Evolutionary conservation across 2,888 invertebrate species (phyloP).

Genomic region (Lumbricus terrestris): DNA sequence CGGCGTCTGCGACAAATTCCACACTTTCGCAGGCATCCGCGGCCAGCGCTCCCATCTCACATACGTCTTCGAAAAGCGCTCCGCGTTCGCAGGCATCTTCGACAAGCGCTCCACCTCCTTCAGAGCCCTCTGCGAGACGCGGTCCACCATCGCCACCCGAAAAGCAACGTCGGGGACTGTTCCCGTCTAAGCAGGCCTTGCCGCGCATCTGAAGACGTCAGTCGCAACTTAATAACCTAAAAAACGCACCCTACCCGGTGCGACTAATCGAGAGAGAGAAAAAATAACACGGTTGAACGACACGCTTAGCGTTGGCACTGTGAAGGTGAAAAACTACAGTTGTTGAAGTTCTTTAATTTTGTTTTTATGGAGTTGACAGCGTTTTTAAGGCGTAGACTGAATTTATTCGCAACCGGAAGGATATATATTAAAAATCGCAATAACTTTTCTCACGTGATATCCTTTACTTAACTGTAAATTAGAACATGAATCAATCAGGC

Average conservation of each 20-base stretch:
- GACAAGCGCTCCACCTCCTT: too few relatives aligned
- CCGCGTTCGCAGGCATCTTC: too few relatives aligned
- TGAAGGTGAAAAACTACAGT: not conserved
- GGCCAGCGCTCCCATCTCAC: too few relatives aligned
- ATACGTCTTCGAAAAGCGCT: too few relatives aligned
- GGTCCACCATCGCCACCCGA: too few relatives aligned
- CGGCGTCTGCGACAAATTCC: too few relatives aligned
- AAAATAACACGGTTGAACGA: not conserved
- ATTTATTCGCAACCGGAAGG: not conserved
- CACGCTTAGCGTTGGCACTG: not conserved
- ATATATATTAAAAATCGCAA: not conserved
- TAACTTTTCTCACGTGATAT: not conserved
- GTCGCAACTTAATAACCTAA: not conserved
- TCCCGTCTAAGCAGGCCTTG: too few relatives aligned
- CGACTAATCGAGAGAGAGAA: not conserved
- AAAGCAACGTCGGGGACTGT: too few relatives aligned
- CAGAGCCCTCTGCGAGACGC: too few relatives aligned
- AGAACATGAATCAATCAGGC: not conserved
- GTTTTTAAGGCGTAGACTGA: not conserved
- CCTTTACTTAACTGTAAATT: not conserved
- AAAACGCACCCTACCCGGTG: not conserved
- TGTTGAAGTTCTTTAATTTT: not conserved
- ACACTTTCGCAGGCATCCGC: too few relatives aligned
- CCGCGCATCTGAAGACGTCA: not conserved
- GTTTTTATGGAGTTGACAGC: not conserved